Evolutionary conservation across 1,140 invertebrate genomes (phyloP).

Genomic region (Brachionus asplanchnoidis): DNA sequence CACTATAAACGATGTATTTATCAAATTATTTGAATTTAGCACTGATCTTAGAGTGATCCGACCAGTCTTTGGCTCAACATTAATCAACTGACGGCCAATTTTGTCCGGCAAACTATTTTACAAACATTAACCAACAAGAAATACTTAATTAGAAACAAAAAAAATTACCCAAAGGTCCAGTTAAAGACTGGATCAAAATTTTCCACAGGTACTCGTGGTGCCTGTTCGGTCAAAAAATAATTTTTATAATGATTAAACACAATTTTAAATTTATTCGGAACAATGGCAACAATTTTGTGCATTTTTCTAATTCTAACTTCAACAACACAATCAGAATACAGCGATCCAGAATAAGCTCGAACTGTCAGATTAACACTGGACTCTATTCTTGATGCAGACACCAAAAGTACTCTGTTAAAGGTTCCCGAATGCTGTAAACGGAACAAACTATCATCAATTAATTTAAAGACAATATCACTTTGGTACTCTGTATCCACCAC

Average conservation of each 20-base stretch:
- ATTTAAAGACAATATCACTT: not conserved
- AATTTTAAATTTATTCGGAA: not conserved
- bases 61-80: not conserved
- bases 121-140: not conserved
- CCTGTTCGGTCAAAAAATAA: slow-evolving; percentile 16
- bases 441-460: not conserved
- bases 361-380: not conserved
- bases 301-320: not conserved
- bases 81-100: not conserved
- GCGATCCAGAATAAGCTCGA: not conserved
- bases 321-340: not conserved
- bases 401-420: not conserved
- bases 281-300: not conserved
- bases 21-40: slow-evolving; percentile 12
- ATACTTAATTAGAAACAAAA: not conserved
- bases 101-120: not conserved
- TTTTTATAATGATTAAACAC: slow-evolving; percentile 38
- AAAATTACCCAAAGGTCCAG: slow-evolving; percentile 15
- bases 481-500: not conserved
- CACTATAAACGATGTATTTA: not conserved
- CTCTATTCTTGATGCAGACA: not conserved
- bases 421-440: not conserved
- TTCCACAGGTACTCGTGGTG: not conserved
- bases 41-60: not conserved
- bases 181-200: not conserved